phyloP scores from a whole-genome alignment of 2,888 invertebrate species.

The Romanomermis culicivorax region DNA sequence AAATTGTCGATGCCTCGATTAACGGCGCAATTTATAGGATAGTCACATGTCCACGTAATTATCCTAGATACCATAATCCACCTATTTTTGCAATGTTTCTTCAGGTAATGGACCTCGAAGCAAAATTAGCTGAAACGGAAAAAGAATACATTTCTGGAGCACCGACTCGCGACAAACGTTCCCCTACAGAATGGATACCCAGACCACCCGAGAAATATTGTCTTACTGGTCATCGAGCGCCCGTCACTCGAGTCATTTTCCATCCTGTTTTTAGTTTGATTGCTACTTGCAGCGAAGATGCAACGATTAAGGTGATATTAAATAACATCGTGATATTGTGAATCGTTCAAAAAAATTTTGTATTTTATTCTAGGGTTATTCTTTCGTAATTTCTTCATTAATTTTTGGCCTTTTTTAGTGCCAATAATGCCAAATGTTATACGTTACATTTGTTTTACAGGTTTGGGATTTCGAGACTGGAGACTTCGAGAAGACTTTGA shows the following conservation, averaged over 20 bases:
- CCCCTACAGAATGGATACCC: conserved; percentile 98
- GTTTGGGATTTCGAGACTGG: conserved; percentile 99
- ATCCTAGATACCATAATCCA: too few species aligned
- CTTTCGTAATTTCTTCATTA: too few species aligned
- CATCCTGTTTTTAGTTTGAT: conserved; percentile 93
- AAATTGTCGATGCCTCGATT: too few species aligned
- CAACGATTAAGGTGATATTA: conserved; percentile 52
- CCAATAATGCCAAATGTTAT: too few species aligned
- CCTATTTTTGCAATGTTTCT: conserved; percentile 25
- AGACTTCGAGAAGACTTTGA: conserved; percentile 90
- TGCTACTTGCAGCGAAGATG: conserved; percentile 94
- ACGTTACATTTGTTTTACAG: conserved; percentile 40
- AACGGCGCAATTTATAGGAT: too few species aligned
- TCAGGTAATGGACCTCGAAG: conserved; percentile 82
- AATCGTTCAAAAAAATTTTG: too few species aligned
- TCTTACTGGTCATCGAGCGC: conserved; percentile 81
- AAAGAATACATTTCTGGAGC: conserved; percentile 89
- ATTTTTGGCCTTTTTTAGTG: too few species aligned
- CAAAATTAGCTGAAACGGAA: conserved; percentile 84
- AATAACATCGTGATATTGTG: too few species aligned
- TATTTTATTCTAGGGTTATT: not conserved
- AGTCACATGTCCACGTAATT: too few species aligned
- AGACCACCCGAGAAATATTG: conserved; percentile 89
- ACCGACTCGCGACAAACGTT: conserved; percentile 79
- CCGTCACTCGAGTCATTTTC: conserved; percentile 72